Conservation (phyloP, 2,888 invertebrate species). For the Drosophila yooni region DNA sequence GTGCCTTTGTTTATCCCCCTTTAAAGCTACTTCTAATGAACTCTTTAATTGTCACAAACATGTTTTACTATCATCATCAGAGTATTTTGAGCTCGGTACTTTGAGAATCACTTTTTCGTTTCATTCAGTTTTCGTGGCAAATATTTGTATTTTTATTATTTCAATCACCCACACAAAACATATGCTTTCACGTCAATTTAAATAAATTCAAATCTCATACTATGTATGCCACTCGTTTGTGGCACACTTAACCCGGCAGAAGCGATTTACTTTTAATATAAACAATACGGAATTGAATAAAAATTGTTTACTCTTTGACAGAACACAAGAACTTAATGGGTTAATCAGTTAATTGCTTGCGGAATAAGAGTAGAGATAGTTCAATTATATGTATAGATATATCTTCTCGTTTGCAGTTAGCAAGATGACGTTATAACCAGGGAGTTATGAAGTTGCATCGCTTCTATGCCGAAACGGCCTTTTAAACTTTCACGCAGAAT, state of each 20-base stretch:
- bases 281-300: conserved; percentile 6
- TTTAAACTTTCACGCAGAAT: conserved; percentile 7
- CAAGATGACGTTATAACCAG: conserved; percentile 38
- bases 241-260: conserved; percentile 1
- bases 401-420: conserved; percentile 19
- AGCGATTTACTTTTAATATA: conserved; percentile 3
- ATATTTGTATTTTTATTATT: background rate
- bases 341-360: background rate
- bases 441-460: conserved; percentile 36
- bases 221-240: background rate
- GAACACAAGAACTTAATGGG: background rate
- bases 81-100: background rate
- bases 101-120: background rate
- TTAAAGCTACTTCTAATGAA: background rate
- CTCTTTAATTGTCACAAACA: background rate
- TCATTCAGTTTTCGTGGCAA: background rate
- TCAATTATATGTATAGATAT: background rate
- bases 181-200: background rate
- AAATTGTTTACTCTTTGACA: background rate
- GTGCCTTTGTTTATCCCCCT: background rate
- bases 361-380: background rate
- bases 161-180: background rate
- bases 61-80: background rate
- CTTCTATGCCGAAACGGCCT: conserved; percentile 29
- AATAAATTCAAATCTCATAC: background rate